These are phyloP conservation scores for Hemitrygon akajei DNA, from an alignment of 2,797 vertebrate species.

Conservation along the genomic window DNA sequence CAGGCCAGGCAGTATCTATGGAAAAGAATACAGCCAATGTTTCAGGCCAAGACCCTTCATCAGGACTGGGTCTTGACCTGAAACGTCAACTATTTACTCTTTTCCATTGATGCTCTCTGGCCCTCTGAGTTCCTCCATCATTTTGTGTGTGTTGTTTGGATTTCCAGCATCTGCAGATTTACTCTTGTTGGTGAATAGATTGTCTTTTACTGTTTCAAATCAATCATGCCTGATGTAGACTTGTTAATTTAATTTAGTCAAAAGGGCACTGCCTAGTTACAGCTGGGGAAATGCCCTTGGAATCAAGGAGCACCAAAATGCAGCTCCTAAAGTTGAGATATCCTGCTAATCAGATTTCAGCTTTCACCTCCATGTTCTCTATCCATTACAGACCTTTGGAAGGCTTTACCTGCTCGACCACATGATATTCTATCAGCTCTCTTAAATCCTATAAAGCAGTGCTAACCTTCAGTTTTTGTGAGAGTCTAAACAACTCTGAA, in stretches of 20 bases:
- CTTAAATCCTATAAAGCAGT: background rate
- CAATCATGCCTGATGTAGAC: background rate
- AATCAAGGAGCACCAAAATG: background rate
- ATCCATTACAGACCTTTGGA: background rate
- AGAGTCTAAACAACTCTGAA: background rate
- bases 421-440: background rate
- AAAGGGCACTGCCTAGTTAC: background rate
- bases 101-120: no score
- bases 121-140: no score
- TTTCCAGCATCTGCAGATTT: no score
- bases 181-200: no score
- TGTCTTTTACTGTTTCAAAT: background rate
- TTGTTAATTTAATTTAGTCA: background rate
- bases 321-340: background rate
- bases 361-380: background rate
- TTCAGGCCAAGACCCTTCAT: no score
- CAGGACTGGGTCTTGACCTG: no score
- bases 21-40: no score
- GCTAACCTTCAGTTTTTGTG: background rate
- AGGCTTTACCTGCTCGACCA: background rate
- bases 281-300: background rate
- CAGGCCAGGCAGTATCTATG: no score
- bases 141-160: no score
- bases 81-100: no score
- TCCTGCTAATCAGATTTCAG: background rate